Evolutionary conservation across 2,113 vertebrate genomes (phyloP).

Genomic region (Pseudopipra pipra): DNA sequence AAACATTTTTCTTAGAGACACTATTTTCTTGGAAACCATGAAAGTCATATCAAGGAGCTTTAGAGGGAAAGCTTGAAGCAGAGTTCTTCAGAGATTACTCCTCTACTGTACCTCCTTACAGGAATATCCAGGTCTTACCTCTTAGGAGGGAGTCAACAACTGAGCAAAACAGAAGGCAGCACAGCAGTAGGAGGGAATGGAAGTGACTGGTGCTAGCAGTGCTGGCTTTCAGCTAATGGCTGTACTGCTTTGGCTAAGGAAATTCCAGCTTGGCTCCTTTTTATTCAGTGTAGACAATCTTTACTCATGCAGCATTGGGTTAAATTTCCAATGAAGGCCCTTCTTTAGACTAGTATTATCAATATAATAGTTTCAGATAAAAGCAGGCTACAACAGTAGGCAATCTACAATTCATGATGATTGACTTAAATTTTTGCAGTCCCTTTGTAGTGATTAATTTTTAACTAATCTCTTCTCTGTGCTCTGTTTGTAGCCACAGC

Average conservation of each 20-base stretch:
- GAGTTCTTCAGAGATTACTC: neutral
- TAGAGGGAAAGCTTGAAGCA: neutral
- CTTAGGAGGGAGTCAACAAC: neutral
- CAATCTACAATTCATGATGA: neutral
- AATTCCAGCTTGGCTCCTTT: neutral
- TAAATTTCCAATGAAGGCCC: neutral
- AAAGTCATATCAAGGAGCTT: neutral
- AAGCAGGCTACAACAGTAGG: neutral
- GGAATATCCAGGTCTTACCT: neutral
- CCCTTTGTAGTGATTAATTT: neutral
- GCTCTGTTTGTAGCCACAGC: conserved; percentile 82
- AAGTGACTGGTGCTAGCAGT: neutral
- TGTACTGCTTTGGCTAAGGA: neutral
- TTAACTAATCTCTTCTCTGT: conserved; percentile 13
- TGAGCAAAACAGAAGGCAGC: neutral
- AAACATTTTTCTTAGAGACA: neutral
- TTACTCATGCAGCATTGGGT: neutral
- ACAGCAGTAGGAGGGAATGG: neutral
- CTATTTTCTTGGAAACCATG: neutral
- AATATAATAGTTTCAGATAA: neutral
- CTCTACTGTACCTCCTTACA: neutral
- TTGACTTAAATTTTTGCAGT: neutral
- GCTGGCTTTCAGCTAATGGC: neutral
- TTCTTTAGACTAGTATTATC: neutral
- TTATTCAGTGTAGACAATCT: neutral